Conservation (phyloP, 2,888 invertebrate species). For the Hypercompe scribonia region DNA sequence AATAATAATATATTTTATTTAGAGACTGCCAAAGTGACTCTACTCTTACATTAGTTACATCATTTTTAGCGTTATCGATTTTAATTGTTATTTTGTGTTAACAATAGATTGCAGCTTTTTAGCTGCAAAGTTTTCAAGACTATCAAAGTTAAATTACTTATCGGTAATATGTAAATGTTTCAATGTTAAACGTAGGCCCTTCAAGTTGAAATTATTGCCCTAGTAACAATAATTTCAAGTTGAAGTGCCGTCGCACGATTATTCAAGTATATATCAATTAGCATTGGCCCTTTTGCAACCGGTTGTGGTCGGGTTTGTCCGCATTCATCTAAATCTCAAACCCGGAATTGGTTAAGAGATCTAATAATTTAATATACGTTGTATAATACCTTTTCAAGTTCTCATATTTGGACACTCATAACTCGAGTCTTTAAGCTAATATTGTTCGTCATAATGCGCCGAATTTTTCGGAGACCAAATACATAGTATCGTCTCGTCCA, state of each 20-base stretch:
- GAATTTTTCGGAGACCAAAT: constrained; percentile 30
- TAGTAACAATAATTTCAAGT: background rate
- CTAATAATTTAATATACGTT: background rate
- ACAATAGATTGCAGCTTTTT: constrained; percentile 46
- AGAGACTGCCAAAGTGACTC: no score
- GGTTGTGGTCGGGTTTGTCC: background rate
- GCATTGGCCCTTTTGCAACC: background rate
- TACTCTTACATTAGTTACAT: no score
- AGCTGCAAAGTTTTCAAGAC: constrained; percentile 34
- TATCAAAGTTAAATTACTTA: constrained; percentile 11
- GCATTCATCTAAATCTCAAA: background rate
- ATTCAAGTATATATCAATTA: background rate
- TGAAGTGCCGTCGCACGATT: background rate
- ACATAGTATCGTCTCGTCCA: constrained; percentile 19
- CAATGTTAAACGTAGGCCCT: background rate
- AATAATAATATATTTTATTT: no score
- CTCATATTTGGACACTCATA: background rate
- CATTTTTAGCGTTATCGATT: constrained; percentile 46
- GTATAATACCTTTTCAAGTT: background rate
- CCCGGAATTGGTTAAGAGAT: background rate
- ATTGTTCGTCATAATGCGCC: constrained; percentile 27
- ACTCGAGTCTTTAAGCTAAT: constrained; percentile 27
- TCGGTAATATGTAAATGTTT: background rate
- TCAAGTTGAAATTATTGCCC: background rate
- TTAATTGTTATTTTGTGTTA: constrained; percentile 44